These are phyloP conservation scores for Apeira syringaria DNA, from an alignment of 2,888 invertebrate species.

Conservation along the genomic window DNA sequence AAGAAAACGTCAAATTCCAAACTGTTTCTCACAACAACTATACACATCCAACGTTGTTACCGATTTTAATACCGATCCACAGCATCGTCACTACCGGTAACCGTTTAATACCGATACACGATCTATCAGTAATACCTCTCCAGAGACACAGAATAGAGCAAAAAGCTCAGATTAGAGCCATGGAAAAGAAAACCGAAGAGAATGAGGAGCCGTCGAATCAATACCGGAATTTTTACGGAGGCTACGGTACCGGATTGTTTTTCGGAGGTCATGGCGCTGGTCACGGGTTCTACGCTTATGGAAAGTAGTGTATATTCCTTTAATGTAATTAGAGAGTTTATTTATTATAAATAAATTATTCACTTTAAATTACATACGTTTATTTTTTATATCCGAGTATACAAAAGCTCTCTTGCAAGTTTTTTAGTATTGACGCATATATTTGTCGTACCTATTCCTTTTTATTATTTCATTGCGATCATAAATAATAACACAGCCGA, in stretches of 20 bases:
- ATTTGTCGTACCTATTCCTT: too few relatives aligned
- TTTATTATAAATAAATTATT: constrained; percentile 23
- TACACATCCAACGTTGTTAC: constrained; percentile 46
- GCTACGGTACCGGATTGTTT: constrained; percentile 63
- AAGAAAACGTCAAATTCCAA: constrained; percentile 46
- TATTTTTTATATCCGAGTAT: too few relatives aligned
- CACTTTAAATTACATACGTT: constrained; percentile 15
- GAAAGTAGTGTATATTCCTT: constrained; percentile 43
- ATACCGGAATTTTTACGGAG: constrained; percentile 64
- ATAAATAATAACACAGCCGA: too few relatives aligned
- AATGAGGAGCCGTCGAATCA: constrained; percentile 49
- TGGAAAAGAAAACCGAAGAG: constrained; percentile 45
- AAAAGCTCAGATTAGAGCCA: constrained; percentile 43
- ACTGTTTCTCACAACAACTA: constrained; percentile 49
- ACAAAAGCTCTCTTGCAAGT: too few relatives aligned
- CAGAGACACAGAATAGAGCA: constrained; percentile 45
- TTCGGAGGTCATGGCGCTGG: constrained; percentile 73
- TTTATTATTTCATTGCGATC: too few relatives aligned
- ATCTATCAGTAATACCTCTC: constrained; percentile 67
- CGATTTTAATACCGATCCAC: constrained; percentile 53
- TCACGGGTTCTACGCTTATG: constrained; percentile 69
- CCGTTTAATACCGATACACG: constrained; percentile 57
- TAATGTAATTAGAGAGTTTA: not conserved
- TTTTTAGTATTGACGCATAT: too few relatives aligned
- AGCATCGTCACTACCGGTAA: constrained; percentile 30